Base-by-base conservation (phyloP, 2,888 invertebrate genomes). In the Gerris lacustris region DNA sequence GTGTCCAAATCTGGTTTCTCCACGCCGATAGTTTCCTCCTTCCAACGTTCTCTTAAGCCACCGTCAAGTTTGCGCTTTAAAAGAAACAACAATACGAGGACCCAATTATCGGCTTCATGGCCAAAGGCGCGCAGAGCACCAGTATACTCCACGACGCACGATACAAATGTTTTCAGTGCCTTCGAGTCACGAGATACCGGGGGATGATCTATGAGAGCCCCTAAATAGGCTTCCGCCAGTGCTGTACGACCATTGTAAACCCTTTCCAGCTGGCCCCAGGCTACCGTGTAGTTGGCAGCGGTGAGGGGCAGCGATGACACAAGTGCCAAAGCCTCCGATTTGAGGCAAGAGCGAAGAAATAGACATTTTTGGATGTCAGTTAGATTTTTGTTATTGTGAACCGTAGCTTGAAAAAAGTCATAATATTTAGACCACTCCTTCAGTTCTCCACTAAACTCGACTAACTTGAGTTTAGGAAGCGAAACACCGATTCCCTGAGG, bases 81-180 rank as follows among this genome's bases (percentile, higher is more conserved):
- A 6, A 69, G 7, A 17, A 66, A 69, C 44, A 31, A 31, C 31
- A 69, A 17, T 5, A 69, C 6, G 7, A 66, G 69, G 9, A 69
- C 69, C 69, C 69, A 69, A 44, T 66, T 47, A 45, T 64, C 69
- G 6, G 63, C 69, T 5, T 69, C 69, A 17, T 69, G 43, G 15
- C 18, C 69, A 15, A 69, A 47, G 17, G 66, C 45, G 7, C 17
- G 11, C 5, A 69, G 43, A 18, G 69, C 69, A 5, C 69, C 69
- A 6, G 44, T 17, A 15, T 66, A 66, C 62, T 66, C 69, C n/a
- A 47, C 66, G 15, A 66, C 31, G 7, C 45, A 5, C 15, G 45
- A 31, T 6, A 66, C 66, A n/a, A 69, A 69, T 5, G 5, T 66
- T 7, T 66, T 66, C 11, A 69, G 44, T 6, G 5, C 6, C 11